These are phyloP conservation scores for Rhabdornis inornatus DNA, from an alignment of 2,113 vertebrate species.

Conservation along the genomic window DNA sequence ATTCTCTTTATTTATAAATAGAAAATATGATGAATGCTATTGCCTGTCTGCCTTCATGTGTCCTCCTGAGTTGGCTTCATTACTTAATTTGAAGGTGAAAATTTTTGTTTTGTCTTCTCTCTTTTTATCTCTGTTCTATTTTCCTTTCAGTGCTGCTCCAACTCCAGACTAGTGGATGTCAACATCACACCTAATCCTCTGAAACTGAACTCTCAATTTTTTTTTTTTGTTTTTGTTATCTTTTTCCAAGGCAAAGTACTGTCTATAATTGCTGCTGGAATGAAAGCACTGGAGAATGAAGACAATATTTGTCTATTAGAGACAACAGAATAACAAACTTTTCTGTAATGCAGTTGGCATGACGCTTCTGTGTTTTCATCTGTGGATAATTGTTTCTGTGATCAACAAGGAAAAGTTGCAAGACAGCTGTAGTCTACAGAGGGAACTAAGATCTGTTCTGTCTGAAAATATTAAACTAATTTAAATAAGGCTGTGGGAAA, in stretches of 20 bases:
- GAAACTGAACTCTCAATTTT: background rate
- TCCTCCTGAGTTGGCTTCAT: background rate
- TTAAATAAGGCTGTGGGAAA: background rate
- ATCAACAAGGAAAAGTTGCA: background rate
- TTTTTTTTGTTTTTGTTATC: background rate
- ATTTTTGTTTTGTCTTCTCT: background rate
- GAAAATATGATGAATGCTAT: background rate
- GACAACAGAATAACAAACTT: background rate
- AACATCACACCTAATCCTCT: background rate
- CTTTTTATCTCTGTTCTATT: background rate
- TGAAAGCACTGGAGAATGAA: background rate
- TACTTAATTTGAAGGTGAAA: background rate
- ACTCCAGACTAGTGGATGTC: background rate
- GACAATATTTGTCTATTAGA: background rate
- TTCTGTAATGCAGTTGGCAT: background rate
- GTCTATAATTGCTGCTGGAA: background rate
- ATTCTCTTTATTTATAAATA: background rate
- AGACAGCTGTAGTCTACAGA: background rate
- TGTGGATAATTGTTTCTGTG: background rate
- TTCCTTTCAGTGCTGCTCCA: background rate
- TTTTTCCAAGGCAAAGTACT: conserved; percentile 1
- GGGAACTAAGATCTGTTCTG: background rate
- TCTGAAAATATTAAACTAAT: background rate
- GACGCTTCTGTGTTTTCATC: background rate
- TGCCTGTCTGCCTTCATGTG: background rate